Base-by-base conservation (phyloP, 2,888 invertebrate genomes). In the Crematogaster levior region DNA sequence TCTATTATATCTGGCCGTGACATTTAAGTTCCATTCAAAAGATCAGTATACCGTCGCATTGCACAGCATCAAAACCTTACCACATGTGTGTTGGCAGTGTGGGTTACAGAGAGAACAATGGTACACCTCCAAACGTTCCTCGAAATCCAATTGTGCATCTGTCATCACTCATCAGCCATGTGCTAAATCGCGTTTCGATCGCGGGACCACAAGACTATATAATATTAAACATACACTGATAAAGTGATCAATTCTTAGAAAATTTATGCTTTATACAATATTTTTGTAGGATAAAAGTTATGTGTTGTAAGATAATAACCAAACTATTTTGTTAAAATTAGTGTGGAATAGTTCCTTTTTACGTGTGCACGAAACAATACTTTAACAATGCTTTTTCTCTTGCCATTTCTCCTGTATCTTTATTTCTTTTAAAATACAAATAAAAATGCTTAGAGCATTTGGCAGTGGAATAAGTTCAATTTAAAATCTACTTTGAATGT, bases 141-240 rank as follows among this genome's bases (percentile, higher is more conserved):
- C 77, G 53, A 77, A 77, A 77, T 77, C 70, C 77, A 77, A 68
- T 77, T 56, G 53, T 21, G 43, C 70, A 68, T 51, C 70, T 77
- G 70, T 56, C 77, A 77, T 68, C 43, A 53, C 53, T 56, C 77
- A 77, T 68, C 43, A 53, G 43, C 53, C 68, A 12, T n/a, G 7
- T 56, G 18, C 21, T 77, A 56, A 77, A 56, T n/a, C 12, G 37
- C 46, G 3, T 21, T 56, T 70, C 56, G 21, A 77, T 77, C 30
- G 68, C 21, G 21, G 1, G n/a, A 30, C 37, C 30, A 56, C 18
- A 15, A 34, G n/a, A 46, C 30, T 6, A 3, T 21, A n/a, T 43
- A 66, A 9, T 15, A 68, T 53, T n/a, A 66, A 66, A 1, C n/a
- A n/a, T 51, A 18, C 24, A n/a, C 9, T 27, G 43, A 24, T 40